phyloP scores from a whole-genome alignment of 2,113 vertebrate genomes.

The Ictidomys tridecemlineatus region DNA sequence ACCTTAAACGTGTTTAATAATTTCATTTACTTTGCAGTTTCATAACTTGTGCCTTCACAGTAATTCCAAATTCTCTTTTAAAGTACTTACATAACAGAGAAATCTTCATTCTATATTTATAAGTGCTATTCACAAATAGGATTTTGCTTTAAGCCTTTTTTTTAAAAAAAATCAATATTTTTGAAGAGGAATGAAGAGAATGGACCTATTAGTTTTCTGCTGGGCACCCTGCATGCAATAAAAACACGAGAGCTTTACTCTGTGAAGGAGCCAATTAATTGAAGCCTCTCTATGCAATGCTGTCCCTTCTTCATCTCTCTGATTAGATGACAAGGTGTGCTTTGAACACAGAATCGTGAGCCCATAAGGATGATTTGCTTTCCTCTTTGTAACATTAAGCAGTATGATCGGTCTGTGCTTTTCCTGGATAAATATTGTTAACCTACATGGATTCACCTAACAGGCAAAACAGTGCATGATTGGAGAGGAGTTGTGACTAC shows the following conservation, averaged over 20 bases:
- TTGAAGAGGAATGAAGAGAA: slow-evolving; percentile 34
- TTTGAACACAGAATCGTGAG: slow-evolving; percentile 62
- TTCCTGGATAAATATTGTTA: slow-evolving; percentile 76
- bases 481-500: slow-evolving; percentile 69
- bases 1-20: slow-evolving; percentile 1
- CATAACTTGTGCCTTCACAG: background rate
- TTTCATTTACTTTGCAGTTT: slow-evolving; percentile 50
- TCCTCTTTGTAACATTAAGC: slow-evolving; percentile 52
- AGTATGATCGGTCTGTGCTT: slow-evolving; percentile 40
- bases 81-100: background rate
- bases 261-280: slow-evolving; percentile 43
- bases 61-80: slow-evolving; percentile 60
- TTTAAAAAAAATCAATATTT: background rate
- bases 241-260: background rate
- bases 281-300: background rate
- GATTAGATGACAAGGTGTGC: slow-evolving; percentile 65
- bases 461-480: slow-evolving; percentile 64
- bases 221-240: background rate
- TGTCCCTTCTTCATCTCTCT: slow-evolving; percentile 40
- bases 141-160: slow-evolving; percentile 50
- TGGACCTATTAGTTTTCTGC: slow-evolving; percentile 32
- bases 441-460: slow-evolving; percentile 64
- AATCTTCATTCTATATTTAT: slow-evolving; percentile 54
- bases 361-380: slow-evolving; percentile 69
- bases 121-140: slow-evolving; percentile 31